These are phyloP conservation scores for Candoia aspera DNA, from an alignment of 2,113 vertebrate genomes.

Conservation along the genomic window DNA sequence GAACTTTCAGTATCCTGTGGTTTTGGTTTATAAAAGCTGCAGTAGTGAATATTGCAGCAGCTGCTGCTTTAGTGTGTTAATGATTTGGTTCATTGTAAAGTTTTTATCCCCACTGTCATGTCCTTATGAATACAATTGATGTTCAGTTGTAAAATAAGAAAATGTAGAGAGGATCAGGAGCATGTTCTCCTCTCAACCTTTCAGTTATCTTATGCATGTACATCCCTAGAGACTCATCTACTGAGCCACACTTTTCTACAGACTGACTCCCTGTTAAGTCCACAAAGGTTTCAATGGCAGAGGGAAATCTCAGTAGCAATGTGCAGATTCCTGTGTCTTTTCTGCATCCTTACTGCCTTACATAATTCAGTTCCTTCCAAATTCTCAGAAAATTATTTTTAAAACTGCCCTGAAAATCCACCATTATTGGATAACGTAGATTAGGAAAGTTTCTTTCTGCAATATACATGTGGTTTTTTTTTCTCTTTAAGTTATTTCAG, in stretches of 20 bases:
- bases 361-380: background rate
- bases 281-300: background rate
- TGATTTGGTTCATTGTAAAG: background rate
- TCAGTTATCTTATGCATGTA: background rate
- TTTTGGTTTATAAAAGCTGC: background rate
- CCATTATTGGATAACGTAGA: background rate
- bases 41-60: background rate
- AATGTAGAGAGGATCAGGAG: background rate
- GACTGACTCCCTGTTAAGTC: background rate
- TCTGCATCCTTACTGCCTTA: background rate
- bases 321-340: background rate
- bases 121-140: too few species aligned
- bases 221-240: background rate
- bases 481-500: background rate
- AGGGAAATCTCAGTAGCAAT: background rate
- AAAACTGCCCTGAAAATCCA: background rate
- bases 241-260: background rate
- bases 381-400: background rate
- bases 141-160: background rate
- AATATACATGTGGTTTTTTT: too few species aligned
- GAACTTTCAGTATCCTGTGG: background rate
- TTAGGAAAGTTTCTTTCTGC: too few species aligned
- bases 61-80: background rate
- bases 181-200: background rate
- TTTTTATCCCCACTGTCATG: background rate